phyloP scores from a whole-genome alignment of 1,140 invertebrate genomes.

The Branchinecta lindahli region DNA sequence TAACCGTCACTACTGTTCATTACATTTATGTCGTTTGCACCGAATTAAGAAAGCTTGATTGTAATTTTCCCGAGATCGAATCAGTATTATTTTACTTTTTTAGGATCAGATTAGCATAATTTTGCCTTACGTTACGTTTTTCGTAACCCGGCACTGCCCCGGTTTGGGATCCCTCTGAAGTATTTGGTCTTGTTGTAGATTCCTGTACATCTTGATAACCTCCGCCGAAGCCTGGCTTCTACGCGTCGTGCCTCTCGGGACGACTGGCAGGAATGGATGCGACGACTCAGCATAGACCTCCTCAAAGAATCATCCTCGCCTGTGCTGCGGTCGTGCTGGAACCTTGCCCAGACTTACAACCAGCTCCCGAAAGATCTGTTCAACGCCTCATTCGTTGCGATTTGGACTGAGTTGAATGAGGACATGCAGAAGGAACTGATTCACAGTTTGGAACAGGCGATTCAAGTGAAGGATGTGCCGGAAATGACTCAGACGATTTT shows the following conservation, averaged over 20 bases:
- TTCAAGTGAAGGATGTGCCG: slow-evolving; percentile 70
- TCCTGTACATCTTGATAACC: slow-evolving; percentile 62
- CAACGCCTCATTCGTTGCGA: slow-evolving; percentile 96
- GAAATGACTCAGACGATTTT: slow-evolving; percentile 95
- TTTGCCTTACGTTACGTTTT: no score
- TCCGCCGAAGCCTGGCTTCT: slow-evolving; percentile 79
- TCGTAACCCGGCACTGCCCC: no score
- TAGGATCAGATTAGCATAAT: no score
- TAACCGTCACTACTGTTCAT: no score
- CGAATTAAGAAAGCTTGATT: no score
- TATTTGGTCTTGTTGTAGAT: slow-evolving; percentile 30
- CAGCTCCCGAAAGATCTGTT: slow-evolving; percentile 87
- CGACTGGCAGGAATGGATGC: slow-evolving; percentile 96
- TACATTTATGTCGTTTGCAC: no score
- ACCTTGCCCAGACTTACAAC: slow-evolving; percentile 82
- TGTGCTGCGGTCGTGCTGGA: slow-evolving; percentile 74
- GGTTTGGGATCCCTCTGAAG: no score
- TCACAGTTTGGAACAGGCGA: slow-evolving; percentile 66
- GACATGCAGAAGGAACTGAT: slow-evolving; percentile 71
- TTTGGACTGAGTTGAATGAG: slow-evolving; percentile 86
- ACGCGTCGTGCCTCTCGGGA: slow-evolving; percentile 82
- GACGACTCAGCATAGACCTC: slow-evolving; percentile 75
- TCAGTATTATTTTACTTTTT: no score
- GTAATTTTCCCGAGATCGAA: no score
- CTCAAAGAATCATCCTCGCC: slow-evolving; percentile 91